Conservation (phyloP, 2,113 vertebrate genomes). For the Nibea coibor region DNA sequence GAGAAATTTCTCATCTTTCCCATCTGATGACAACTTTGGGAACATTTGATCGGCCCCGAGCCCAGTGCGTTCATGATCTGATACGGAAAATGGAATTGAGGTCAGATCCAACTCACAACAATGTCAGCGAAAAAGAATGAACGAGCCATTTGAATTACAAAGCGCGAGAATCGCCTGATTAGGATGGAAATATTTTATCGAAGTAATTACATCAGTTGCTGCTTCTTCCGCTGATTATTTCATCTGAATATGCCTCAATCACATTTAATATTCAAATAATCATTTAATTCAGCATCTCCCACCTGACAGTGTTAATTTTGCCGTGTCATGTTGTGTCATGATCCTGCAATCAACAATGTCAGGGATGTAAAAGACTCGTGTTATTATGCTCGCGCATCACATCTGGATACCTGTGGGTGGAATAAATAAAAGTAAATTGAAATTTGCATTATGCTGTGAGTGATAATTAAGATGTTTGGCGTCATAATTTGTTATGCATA, state of each 20-base stretch:
- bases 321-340: background rate
- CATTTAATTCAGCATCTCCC: background rate
- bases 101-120: background rate
- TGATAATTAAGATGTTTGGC: constrained; percentile 16
- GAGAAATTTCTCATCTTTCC: constrained; percentile 1
- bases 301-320: background rate
- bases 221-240: constrained; percentile 3
- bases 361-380: background rate
- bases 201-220: constrained; percentile 10
- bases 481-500: background rate
- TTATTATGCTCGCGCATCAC: background rate
- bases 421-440: no score
- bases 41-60: constrained; percentile 1
- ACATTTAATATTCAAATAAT: constrained; percentile 10
- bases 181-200: constrained; percentile 18
- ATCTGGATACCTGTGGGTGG: no score
- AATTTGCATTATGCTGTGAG: background rate
- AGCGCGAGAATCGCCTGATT: constrained; percentile 4
- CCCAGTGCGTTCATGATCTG: background rate
- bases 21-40: background rate
- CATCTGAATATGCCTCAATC: constrained; percentile 4
- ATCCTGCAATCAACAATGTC: background rate
- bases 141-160: background rate
- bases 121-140: constrained; percentile 1
- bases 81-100: background rate